phyloP scores from a whole-genome alignment of 1,140 invertebrate genomes.

The Sycophaga agraensis region DNA sequence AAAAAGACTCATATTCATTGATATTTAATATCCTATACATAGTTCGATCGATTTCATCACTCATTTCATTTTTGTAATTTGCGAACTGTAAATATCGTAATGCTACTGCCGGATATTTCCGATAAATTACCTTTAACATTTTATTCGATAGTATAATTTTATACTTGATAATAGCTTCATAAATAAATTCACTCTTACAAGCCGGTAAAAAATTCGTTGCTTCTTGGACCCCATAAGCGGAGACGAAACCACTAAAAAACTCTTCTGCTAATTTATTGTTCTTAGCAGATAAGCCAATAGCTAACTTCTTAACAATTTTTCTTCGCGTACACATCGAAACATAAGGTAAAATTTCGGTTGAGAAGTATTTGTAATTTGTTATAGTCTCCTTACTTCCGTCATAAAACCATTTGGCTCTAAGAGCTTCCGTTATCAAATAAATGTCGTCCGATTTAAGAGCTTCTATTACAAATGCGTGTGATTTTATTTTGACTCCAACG shows the following conservation, averaged over 20 bases:
- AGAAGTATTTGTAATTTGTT: slow-evolving; percentile 37
- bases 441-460: slow-evolving; percentile 41
- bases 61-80: slow-evolving; percentile 4
- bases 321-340: slow-evolving; percentile 38
- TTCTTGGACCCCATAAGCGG: slow-evolving; percentile 30
- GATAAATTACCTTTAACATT: slow-evolving; percentile 32
- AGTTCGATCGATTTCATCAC: not conserved
- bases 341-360: slow-evolving; percentile 33
- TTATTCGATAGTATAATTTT: slow-evolving; percentile 30
- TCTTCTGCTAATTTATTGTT: slow-evolving; percentile 30
- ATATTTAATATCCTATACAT: slow-evolving; percentile 27
- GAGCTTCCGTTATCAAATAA: slow-evolving; percentile 37
- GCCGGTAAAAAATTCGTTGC: slow-evolving; percentile 35
- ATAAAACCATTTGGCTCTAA: slow-evolving; percentile 42
- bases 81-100: slow-evolving; percentile 25
- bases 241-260: slow-evolving; percentile 33
- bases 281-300: slow-evolving; percentile 16
- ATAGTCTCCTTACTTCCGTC: slow-evolving; percentile 31
- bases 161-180: slow-evolving; percentile 24
- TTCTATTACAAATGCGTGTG: slow-evolving; percentile 31
- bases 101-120: slow-evolving; percentile 35
- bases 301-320: slow-evolving; percentile 38
- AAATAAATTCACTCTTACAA: slow-evolving; percentile 38
- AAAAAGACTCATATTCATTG: slow-evolving; percentile 21
- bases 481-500: slow-evolving; percentile 34